A percentile compares a stretch with the other conserved stretches of the same genome.
Evolutionary conservation across 2,113 vertebrate species (phyloP).

Genomic region (Myxocyprinus asiaticus): DNA sequence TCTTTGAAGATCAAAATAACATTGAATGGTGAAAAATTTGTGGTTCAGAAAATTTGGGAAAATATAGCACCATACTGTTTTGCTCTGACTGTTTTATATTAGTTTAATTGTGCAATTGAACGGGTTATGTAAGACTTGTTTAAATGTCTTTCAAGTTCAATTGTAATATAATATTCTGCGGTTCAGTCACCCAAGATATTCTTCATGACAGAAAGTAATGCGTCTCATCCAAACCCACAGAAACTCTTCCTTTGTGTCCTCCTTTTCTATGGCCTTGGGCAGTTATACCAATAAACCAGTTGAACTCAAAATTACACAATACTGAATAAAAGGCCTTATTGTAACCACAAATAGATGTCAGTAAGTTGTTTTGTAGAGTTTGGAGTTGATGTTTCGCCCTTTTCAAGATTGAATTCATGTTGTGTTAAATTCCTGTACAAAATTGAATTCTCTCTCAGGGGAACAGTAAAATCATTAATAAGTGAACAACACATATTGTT

Average conservation of each 20-base stretch:
- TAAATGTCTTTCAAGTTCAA: slow-evolving; percentile 4
- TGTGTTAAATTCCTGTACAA: background rate
- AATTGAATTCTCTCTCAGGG: too few relatives aligned
- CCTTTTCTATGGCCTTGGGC: slow-evolving; percentile 6
- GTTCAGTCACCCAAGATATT: background rate
- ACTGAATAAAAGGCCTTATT: background rate
- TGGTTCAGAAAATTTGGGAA: background rate
- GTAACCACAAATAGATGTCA: slow-evolving; percentile 23
- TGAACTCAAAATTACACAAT: slow-evolving; percentile 5
- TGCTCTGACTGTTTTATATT: slow-evolving; percentile 3
- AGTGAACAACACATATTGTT: background rate
- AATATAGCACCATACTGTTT: slow-evolving; percentile 6
- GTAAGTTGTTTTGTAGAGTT: background rate
- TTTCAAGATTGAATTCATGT: slow-evolving; percentile 2
- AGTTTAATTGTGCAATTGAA: slow-evolving; percentile 30
- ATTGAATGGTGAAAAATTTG: background rate
- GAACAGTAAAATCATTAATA: background rate
- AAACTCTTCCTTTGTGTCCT: slow-evolving; percentile 11
- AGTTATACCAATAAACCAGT: background rate
- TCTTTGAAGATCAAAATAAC: slow-evolving; percentile 33
- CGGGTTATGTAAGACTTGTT: slow-evolving; percentile 22
- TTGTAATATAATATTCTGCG: background rate
- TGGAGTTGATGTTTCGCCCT: background rate
- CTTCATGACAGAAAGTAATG: slow-evolving; percentile 6
- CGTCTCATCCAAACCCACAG: slow-evolving; percentile 20